Percentiles rank a stretch among this genome's conserved stretches.
phyloP scores from a whole-genome alignment of 2,888 invertebrate genomes.

The Dastarcus helophoroides region DNA sequence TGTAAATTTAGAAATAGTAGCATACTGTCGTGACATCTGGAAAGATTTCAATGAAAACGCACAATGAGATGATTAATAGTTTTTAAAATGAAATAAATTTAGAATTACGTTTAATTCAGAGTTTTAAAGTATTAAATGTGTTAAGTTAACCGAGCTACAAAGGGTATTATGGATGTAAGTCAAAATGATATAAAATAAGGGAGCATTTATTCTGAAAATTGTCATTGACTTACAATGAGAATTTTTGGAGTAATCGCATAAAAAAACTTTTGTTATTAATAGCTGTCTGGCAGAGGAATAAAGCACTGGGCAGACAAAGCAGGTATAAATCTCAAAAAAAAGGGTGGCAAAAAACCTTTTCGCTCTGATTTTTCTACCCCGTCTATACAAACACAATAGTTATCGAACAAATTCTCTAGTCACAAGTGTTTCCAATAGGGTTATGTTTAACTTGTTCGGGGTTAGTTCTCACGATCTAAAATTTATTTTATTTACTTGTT shows the following conservation, averaged over 20 bases:
- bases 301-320: constrained; percentile 16
- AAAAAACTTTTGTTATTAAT: constrained; percentile 22
- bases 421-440: constrained; percentile 31
- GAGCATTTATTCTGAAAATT: constrained; percentile 19
- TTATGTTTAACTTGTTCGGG: constrained; percentile 25
- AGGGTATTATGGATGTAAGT: constrained; percentile 34
- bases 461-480: constrained; percentile 13
- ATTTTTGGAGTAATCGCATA: constrained; percentile 28
- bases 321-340: constrained; percentile 20
- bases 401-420: constrained; percentile 35
- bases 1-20: too few relatives aligned
- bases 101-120: constrained; percentile 14
- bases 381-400: constrained; percentile 32
- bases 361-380: constrained; percentile 27
- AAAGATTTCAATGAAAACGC: too few relatives aligned
- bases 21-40: too few relatives aligned
- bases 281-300: constrained; percentile 17
- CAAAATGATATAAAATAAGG: constrained; percentile 21
- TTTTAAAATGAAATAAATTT: constrained; percentile 20
- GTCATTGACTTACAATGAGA: constrained; percentile 33
- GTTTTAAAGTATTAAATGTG: constrained; percentile 10
- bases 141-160: constrained; percentile 32
- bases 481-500: too few relatives aligned
- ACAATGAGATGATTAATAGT: constrained; percentile 28
- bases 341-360: constrained; percentile 18